These are phyloP conservation scores for Propithecus deckenii DNA, from an alignment of 2,797 vertebrate species.

Conservation along the genomic window DNA sequence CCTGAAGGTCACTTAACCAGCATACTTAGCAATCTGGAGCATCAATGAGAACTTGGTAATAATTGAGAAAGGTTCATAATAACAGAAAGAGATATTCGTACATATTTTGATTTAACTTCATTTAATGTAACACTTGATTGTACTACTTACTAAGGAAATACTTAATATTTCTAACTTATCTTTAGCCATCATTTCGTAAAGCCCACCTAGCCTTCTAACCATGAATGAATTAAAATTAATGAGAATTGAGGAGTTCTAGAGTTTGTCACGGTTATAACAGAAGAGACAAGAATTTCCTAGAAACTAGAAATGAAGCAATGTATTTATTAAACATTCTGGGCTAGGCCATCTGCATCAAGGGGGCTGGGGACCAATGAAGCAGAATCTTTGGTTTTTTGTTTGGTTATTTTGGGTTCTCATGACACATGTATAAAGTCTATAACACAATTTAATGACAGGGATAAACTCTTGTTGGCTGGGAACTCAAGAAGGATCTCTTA, in stretches of 20 bases:
- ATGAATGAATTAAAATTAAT: conserved; percentile 9
- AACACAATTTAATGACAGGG: background rate
- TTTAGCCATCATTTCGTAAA: background rate
- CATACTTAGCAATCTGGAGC: background rate
- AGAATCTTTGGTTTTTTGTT: background rate
- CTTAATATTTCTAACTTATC: background rate
- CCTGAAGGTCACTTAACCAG: background rate
- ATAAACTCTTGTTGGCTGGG: background rate
- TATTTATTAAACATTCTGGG: background rate
- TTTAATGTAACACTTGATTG: background rate
- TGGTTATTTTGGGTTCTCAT: background rate
- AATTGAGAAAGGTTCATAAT: background rate
- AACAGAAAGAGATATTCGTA: background rate
- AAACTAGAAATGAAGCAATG: background rate
- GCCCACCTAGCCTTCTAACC: background rate
- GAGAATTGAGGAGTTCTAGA: background rate
- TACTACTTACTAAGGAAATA: background rate
- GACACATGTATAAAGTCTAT: background rate
- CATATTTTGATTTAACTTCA: background rate
- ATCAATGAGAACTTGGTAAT: background rate
- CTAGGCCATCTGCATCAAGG: background rate
- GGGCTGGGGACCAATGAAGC: background rate
- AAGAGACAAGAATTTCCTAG: background rate
- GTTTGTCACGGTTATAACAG: background rate
- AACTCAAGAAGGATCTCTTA: background rate